Evolutionary conservation across 2,113 vertebrate species (phyloP).

Genomic region (Siphamia tubifer): DNA sequence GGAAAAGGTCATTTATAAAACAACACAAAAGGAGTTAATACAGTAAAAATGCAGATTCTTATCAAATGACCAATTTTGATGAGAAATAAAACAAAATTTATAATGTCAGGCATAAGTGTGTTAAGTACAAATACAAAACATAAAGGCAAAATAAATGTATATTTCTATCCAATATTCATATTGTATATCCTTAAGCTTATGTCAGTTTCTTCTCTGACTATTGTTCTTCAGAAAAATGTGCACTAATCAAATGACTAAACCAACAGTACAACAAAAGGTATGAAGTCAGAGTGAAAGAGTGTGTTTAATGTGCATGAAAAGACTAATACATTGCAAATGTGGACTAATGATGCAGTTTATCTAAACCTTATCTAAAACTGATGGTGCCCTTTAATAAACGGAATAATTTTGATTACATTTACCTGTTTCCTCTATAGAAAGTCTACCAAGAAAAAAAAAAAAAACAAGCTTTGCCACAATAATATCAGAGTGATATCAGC

Average conservation of each 20-base stretch:
- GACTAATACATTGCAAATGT: background rate
- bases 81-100: background rate
- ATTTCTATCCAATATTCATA: no score
- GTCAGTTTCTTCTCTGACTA: no score
- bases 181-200: no score
- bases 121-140: no score
- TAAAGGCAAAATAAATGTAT: no score
- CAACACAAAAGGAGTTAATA: background rate
- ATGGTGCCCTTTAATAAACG: no score
- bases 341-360: background rate
- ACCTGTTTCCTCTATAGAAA: background rate
- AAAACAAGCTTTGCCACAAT: background rate
- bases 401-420: background rate
- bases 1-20: background rate
- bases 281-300: background rate
- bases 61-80: background rate
- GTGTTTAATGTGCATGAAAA: background rate
- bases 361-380: no score
- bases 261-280: no score
- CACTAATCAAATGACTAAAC: background rate
- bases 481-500: background rate
- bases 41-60: background rate
- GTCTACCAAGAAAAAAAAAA: conserved; percentile 23
- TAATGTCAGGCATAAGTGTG: no score
- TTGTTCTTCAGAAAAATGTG: no score